These are phyloP conservation scores for Oreochromis tanganicae DNA, from an alignment of 2,113 vertebrate species.

Conservation along the genomic window DNA sequence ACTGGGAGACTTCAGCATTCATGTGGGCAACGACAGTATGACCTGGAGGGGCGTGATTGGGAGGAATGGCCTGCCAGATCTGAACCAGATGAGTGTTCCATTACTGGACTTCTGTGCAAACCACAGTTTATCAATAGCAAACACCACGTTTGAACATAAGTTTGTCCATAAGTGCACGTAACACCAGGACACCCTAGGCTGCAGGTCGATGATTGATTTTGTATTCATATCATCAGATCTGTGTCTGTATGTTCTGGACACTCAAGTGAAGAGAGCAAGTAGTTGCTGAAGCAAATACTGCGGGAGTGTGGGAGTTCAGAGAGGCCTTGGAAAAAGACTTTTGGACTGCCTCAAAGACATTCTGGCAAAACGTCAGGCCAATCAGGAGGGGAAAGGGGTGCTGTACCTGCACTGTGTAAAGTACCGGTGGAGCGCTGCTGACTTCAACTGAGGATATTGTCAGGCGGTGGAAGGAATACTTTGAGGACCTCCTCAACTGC, in stretches of 20 bases:
- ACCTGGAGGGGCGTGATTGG: background rate
- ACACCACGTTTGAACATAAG: background rate
- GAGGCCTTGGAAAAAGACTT: background rate
- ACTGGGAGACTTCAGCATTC: background rate
- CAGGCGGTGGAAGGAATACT: background rate
- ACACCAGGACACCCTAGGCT: background rate
- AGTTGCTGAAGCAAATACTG: background rate
- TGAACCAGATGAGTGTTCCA: background rate
- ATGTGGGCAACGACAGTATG: background rate
- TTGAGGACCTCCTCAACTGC: background rate
- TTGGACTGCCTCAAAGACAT: background rate
- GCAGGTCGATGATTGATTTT: background rate
- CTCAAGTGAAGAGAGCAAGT: background rate
- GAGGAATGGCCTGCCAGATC: rapidly evolving
- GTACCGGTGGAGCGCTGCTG: rapidly evolving
- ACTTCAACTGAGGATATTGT: background rate
- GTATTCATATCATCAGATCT: background rate
- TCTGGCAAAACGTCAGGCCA: background rate
- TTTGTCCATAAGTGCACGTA: background rate
- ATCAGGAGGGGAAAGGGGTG: background rate
- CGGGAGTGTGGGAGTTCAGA: background rate
- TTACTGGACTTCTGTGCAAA: background rate
- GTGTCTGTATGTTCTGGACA: background rate
- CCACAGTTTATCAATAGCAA: background rate
- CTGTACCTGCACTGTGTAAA: background rate